Base-by-base conservation (phyloP, 2,113 vertebrate genomes). In the Hippocampus zosterae region DNA sequence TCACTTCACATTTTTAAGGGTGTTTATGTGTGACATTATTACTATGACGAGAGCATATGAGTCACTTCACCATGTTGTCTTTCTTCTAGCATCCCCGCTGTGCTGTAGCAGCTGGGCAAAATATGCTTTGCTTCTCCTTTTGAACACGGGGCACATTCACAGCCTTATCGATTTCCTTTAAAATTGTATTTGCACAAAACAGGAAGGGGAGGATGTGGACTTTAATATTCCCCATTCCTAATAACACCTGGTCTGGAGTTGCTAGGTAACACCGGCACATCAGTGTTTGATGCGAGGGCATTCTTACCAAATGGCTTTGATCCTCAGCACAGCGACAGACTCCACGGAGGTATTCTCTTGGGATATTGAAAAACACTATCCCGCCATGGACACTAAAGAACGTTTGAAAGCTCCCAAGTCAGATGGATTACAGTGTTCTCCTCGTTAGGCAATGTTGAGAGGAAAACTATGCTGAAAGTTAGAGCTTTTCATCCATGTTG, bases 281-380 rank as follows among this genome's bases (percentile, higher is more conserved):
- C 77, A 25, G 76, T 75, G 82, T 88, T 84, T 91, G 89, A 88
- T 88, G 85, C 85, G 84, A 85, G 80, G 81, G 77, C 76, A 81
- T 88, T 86, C 84, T 90, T 88, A 88, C 85, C 76, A 88, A 90
- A 89, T 85, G 85, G 85, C 90, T 90, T 91, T 92, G 90, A 92
- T 92, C 90, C 86, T 81, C 52, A 62, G 74, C 84, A 80, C 82
- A 65, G 82, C 85, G 83, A 90, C 85, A 88, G 83, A 82, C 76
- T 88, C 75, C 87, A 73, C 79, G 76, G 79, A 84, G 81, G 81
- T 86, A 78, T 82, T 86, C 83, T 77, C 80, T 80, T 76, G 79
- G 86, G 88, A 85, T 74, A 75, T 87, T 84, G 88, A 85, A 65
- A 81, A 85, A 88, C 84, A 76, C 82, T 87, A 87, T 88, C 85